A percentile compares a stretch with the other conserved stretches of the same genome.
phyloP scores from a whole-genome alignment of 1,140 invertebrate genomes.

The Teleopsis dalmanni region DNA sequence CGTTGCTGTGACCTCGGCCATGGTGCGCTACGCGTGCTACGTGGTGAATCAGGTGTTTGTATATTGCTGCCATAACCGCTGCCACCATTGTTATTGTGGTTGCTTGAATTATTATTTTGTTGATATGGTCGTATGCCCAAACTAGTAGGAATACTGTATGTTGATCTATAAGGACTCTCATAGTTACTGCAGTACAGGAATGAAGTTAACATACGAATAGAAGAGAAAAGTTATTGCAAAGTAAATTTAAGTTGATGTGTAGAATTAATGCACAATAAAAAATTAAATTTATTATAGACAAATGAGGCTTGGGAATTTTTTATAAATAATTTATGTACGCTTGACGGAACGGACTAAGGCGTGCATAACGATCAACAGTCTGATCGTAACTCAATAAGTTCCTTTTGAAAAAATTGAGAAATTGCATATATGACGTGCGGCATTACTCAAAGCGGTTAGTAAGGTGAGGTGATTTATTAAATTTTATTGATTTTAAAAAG shows the following conservation, averaged over 20 bases:
- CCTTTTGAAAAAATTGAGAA: no score
- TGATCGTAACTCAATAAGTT: no score
- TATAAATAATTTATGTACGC: no score
- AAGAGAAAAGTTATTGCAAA: neutral
- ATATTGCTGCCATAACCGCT: conserved; percentile 22
- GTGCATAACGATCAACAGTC: no score
- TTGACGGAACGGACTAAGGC: no score
- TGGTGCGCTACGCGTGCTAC: conserved; percentile 76
- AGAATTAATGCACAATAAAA: neutral
- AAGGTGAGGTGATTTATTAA: no score
- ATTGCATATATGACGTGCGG: no score
- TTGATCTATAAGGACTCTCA: conserved; percentile 48
- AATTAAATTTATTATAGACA: no score
- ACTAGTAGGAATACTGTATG: conserved; percentile 46
- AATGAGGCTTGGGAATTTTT: no score
- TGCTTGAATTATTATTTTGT: conserved; percentile 24
- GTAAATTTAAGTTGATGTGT: neutral
- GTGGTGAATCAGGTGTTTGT: conserved; percentile 55
- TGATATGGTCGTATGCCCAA: conserved; percentile 39
- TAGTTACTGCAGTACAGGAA: conserved; percentile 32
- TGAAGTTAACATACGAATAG: neutral
- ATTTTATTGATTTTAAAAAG: no score
- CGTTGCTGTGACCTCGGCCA: conserved; percentile 63
- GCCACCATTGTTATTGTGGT: conserved; percentile 29
- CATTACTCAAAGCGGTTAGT: no score